Base-by-base conservation (phyloP, 2,888 invertebrate genomes). In the Drosophila tripunctata region DNA sequence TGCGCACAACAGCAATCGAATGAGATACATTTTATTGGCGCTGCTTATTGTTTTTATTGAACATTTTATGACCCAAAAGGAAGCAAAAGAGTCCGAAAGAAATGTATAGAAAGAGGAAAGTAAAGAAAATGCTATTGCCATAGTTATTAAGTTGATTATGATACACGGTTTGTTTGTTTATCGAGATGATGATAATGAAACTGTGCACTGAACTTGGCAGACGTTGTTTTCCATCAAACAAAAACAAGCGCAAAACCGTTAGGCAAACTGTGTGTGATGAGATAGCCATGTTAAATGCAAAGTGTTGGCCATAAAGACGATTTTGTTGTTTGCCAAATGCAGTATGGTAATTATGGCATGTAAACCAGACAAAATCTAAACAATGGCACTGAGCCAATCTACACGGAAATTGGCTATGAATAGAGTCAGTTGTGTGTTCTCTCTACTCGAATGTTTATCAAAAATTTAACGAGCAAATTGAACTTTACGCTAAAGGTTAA, bases 401-500 rank as follows among this genome's bases (percentile, higher is more conserved):
- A 35, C 47, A 31, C 55, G 70, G 36, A 63, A 58, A 66, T 51
- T 56, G 19, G 15, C 24, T 38, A 40, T 38, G 19, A 21, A 41
- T 56, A 27, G 1, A 15, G 5, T 14, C n/a, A 12, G 2, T 22
- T 22, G 22, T 35, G 21, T 22, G 7, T 24, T 24, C 14, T 31
- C 12, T 31, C n/a, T 31, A n/a, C 10, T 22, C 33, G 15, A 60
- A 69, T 78, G 81, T 79, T 68, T 67, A 75, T 58, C 48, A 38
- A 30, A 38, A 67, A 44, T 66, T 84, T 52, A 71, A 84, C 63
- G 61, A 63, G 57, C 54, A 56, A 71, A 78, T 68, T 81, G 87
- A 81, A 81, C 82, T 87, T 84, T 67, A 24, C 12, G 33, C 62
- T 3, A 77, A 84, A 86, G 86, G 79, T 85, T 79, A 73, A 66